These are phyloP conservation scores for Myocastor coypus DNA, from an alignment of 2,113 vertebrate species.

Conservation along the genomic window DNA sequence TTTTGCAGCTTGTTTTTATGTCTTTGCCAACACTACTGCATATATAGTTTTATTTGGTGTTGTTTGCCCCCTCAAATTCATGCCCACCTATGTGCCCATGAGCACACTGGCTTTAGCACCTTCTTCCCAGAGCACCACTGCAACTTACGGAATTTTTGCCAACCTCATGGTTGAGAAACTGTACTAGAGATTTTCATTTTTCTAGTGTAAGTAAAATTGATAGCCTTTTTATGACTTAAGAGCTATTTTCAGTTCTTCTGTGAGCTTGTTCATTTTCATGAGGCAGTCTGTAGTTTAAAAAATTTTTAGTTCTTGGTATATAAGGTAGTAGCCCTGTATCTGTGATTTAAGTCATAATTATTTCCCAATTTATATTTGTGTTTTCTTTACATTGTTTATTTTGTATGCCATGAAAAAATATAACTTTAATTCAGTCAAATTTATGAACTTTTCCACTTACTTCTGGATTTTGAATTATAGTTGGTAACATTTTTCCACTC, in stretches of 20 bases:
- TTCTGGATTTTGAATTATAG: not conserved
- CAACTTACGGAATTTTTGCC: not conserved
- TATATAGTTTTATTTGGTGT: not conserved
- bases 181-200: not conserved
- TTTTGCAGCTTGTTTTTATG: conserved; percentile 26
- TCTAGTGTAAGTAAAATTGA: not conserved
- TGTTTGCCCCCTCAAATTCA: not conserved
- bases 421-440: not conserved
- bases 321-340: not conserved
- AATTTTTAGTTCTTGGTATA: not conserved
- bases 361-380: not conserved
- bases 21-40: not conserved
- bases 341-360: not conserved
- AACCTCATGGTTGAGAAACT: not conserved
- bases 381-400: not conserved
- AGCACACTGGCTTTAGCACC: rapidly evolving
- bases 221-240: not conserved
- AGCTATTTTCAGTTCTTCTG: not conserved
- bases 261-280: not conserved
- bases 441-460: not conserved
- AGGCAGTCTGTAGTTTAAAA: not conserved
- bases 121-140: not conserved
- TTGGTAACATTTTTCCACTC: not conserved
- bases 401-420: not conserved
- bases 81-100: not conserved